These are phyloP conservation scores for Siphlonurus alternatus DNA, from an alignment of 2,888 invertebrate species.

Conservation along the genomic window DNA sequence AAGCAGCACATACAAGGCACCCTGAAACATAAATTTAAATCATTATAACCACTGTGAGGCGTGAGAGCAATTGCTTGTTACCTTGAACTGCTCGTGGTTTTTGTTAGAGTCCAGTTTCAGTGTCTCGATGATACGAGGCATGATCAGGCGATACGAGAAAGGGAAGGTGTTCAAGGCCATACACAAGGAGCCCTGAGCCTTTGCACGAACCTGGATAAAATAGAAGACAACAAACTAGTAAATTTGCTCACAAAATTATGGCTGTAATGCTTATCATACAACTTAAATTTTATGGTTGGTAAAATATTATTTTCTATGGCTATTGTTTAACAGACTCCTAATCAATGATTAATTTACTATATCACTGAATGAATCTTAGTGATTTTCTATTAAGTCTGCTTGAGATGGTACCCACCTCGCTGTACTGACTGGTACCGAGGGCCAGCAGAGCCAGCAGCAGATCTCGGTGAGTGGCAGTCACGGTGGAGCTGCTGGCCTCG, in stretches of 20 bases:
- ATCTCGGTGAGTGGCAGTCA: slow-evolving; percentile 34
- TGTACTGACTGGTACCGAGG: slow-evolving; percentile 47
- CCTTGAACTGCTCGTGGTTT: slow-evolving; percentile 53
- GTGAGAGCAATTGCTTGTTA: slow-evolving; percentile 13
- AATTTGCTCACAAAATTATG: background rate
- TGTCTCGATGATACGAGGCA: slow-evolving; percentile 42
- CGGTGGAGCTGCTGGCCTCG: slow-evolving; percentile 23
- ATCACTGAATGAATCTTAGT: too few species aligned
- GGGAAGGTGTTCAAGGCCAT: slow-evolving; percentile 45
- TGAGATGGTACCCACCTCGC: slow-evolving; percentile 32
- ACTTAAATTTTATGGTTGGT: background rate
- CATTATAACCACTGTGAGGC: too few species aligned
- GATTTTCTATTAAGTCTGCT: too few species aligned
- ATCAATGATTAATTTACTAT: too few species aligned
- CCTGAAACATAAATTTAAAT: slow-evolving; percentile 32
- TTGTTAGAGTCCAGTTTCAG: slow-evolving; percentile 39
- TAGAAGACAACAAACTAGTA: background rate
- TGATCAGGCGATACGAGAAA: slow-evolving; percentile 47
- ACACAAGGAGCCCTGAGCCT: slow-evolving; percentile 48
- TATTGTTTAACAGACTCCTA: too few species aligned
- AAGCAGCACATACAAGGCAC: slow-evolving; percentile 57
- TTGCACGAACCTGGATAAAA: slow-evolving; percentile 36
- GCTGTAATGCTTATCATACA: background rate
- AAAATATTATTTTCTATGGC: too few species aligned
- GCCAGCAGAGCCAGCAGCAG: slow-evolving; percentile 43